Evolutionary conservation across 1,140 invertebrate species (phyloP).

Genomic region (Apis mellifera): DNA sequence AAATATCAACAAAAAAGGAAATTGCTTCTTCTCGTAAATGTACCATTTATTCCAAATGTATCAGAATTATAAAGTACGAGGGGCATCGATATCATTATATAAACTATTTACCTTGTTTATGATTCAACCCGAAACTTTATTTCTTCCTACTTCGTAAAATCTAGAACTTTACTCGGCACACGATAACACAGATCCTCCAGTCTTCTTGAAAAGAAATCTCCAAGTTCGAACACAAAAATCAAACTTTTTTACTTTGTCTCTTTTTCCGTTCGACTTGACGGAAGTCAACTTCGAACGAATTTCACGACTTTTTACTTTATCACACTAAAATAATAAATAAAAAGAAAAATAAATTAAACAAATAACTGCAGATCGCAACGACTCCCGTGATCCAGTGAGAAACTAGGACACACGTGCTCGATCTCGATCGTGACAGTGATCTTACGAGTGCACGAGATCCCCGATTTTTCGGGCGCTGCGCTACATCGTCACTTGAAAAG

Average conservation of each 20-base stretch:
- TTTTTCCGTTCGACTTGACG: not conserved
- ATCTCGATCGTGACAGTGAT: slow-evolving; percentile 41
- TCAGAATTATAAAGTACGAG: not conserved
- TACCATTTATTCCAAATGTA: not conserved
- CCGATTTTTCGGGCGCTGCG: slow-evolving; percentile 37
- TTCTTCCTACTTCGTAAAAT: too few species aligned
- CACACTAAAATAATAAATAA: not conserved
- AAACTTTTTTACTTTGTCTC: not conserved
- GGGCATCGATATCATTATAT: too few species aligned
- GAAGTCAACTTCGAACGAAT: not conserved
- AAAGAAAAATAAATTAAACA: not conserved
- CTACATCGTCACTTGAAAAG: slow-evolving; percentile 57
- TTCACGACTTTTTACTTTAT: not conserved
- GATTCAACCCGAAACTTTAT: too few species aligned
- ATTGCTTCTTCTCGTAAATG: too few species aligned
- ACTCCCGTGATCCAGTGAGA: not conserved
- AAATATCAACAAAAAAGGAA: too few species aligned
- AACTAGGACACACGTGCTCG: slow-evolving; percentile 2
- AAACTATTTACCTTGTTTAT: slow-evolving; percentile 1
- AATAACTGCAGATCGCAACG: not conserved
- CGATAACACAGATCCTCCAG: not conserved
- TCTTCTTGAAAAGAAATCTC: not conserved
- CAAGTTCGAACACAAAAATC: not conserved
- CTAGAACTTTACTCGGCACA: not conserved
- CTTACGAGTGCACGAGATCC: slow-evolving; percentile 25